Evolutionary conservation across 2,113 vertebrate species (phyloP).

Genomic region (Plotosus lineatus): DNA sequence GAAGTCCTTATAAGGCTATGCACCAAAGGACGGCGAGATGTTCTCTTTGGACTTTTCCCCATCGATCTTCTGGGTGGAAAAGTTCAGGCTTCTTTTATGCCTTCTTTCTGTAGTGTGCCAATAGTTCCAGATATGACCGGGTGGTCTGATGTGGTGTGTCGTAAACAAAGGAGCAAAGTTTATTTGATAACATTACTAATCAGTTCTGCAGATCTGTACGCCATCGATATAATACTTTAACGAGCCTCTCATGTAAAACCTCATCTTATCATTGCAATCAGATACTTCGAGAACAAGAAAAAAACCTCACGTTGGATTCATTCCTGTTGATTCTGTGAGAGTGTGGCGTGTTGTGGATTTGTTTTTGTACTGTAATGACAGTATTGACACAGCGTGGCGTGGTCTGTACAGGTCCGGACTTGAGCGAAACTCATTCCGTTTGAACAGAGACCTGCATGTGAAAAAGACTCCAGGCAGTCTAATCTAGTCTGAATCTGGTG

Average conservation of each 20-base stretch:
- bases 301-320: background rate
- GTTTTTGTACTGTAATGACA: background rate
- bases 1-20: background rate
- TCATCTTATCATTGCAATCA: background rate
- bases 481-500: background rate
- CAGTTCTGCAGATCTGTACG: background rate
- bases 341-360: background rate
- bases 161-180: constrained; percentile 13
- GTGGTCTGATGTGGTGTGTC: background rate
- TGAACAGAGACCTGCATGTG: constrained; percentile 17
- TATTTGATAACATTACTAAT: background rate
- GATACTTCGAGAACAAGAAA: too few relatives aligned
- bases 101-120: background rate
- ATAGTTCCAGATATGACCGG: background rate
- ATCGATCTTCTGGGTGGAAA: background rate
- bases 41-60: background rate
- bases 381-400: background rate
- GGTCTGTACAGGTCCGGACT: background rate
- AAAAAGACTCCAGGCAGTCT: background rate
- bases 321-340: background rate
- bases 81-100: background rate
- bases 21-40: background rate
- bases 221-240: background rate
- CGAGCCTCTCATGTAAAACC: background rate
- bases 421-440: constrained; percentile 8